Percentiles rank a stretch among this genome's conserved stretches.
phyloP scores from a whole-genome alignment of 2,888 invertebrate species.

The Hypomecis atomaria region DNA sequence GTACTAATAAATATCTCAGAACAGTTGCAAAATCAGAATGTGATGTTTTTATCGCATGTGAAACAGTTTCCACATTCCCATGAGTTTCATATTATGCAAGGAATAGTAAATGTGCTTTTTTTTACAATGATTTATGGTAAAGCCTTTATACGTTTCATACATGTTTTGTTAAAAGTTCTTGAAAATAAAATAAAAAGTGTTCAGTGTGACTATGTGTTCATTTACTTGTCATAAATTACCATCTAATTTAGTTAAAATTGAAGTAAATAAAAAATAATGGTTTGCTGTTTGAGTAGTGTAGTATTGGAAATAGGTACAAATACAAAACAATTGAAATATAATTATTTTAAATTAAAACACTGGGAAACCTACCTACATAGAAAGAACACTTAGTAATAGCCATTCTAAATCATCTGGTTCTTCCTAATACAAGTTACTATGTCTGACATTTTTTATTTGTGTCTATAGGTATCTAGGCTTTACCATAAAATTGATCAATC shows the following conservation, averaged over 20 bases:
- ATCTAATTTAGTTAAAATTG: background rate
- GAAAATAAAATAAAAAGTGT: no score
- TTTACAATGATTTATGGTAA: conserved; percentile 19
- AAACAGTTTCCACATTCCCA: conserved; percentile 9
- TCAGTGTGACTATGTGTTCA: background rate
- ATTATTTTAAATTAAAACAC: background rate
- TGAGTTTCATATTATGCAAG: background rate
- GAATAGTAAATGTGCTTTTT: conserved; percentile 27
- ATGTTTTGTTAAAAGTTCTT: background rate
- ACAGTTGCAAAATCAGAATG: conserved; percentile 16
- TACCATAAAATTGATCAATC: conserved; percentile 15
- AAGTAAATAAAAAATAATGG: background rate
- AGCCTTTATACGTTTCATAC: background rate
- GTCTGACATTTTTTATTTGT: background rate
- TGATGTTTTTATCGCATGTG: conserved; percentile 4
- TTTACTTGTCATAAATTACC: background rate
- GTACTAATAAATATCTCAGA: background rate
- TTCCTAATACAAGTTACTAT: background rate
- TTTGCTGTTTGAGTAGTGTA: background rate
- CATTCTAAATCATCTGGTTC: conserved; percentile 1
- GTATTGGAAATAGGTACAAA: no score
- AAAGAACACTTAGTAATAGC: background rate
- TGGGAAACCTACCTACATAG: conserved; percentile 3
- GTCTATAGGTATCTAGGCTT: conserved; percentile 13
- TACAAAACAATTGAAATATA: no score